phyloP scores from a whole-genome alignment of 2,888 invertebrate genomes.

The Malachius bipustulatus region DNA sequence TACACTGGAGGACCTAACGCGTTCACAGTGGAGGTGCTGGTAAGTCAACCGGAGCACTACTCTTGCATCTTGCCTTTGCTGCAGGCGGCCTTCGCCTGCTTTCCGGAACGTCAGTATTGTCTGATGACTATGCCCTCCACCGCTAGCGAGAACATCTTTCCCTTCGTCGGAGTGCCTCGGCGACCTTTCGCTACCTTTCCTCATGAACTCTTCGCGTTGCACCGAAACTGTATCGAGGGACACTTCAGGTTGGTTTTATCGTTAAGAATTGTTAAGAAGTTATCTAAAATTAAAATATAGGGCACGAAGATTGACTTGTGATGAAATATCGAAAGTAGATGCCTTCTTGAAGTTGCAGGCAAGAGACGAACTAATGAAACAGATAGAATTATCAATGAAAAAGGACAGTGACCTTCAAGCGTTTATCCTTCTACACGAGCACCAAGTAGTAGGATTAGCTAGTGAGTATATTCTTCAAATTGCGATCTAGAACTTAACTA shows the following conservation, averaged over 20 bases:
- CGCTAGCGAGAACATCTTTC: conserved; percentile 24
- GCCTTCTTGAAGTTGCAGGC: conserved; percentile 22
- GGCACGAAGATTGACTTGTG: no score
- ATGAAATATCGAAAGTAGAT: conserved; percentile 20
- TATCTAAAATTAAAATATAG: no score
- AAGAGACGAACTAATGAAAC: conserved; percentile 16
- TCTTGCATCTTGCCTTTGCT: conserved; percentile 46
- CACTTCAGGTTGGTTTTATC: no score
- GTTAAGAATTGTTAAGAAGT: no score
- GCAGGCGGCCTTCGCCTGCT: conserved; percentile 53
- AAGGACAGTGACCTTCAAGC: conserved; percentile 19
- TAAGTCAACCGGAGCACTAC: conserved; percentile 43
- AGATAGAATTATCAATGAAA: no score
- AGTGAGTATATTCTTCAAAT: background rate
- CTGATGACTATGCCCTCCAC: conserved; percentile 45
- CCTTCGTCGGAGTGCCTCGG: conserved; percentile 28
- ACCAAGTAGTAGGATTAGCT: conserved; percentile 15
- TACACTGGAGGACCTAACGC: conserved; percentile 43
- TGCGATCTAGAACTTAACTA: no score
- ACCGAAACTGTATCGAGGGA: conserved; percentile 31
- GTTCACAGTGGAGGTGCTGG: conserved; percentile 49
- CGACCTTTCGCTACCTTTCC: conserved; percentile 32
- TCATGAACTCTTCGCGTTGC: conserved; percentile 36
- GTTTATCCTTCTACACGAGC: conserved; percentile 24
- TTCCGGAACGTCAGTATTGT: conserved; percentile 53